Conservation (phyloP, 37 sponge, comb jelly and placozoan species). For the Aplysina aerophoba region DNA sequence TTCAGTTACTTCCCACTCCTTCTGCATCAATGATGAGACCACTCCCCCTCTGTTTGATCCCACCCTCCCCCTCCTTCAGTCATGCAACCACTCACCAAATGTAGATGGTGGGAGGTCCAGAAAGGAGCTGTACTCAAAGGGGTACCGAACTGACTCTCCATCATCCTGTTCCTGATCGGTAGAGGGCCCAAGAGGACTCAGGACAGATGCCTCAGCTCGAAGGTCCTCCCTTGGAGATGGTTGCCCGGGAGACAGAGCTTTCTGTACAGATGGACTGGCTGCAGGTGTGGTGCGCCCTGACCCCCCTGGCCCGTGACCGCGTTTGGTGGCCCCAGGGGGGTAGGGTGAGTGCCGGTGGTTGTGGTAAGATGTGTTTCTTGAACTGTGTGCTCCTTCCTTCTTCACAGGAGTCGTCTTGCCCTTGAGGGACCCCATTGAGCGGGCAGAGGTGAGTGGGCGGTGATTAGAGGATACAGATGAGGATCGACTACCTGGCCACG, state of each 20-base stretch:
- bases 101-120: conserved; percentile 74
- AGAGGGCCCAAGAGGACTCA: conserved; percentile 9
- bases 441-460: conserved; percentile 26
- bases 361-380: not conserved
- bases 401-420: conserved; percentile 5
- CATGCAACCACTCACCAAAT: conserved; percentile 47
- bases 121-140: conserved; percentile 89
- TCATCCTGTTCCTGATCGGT: conserved; percentile 1
- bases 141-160: conserved; percentile 50
- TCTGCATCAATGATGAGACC: too few species aligned
- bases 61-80: too few species aligned
- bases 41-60: too few species aligned
- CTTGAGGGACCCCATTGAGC: conserved; percentile 11
- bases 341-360: conserved; percentile 34
- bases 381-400: not conserved
- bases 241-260: not conserved
- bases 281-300: not conserved
- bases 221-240: not conserved
- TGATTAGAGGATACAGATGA: conserved; percentile 14
- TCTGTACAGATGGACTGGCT: not conserved
- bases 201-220: conserved; percentile 13
- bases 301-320: not conserved
- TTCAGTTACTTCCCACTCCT: too few species aligned
- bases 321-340: conserved; percentile 30
- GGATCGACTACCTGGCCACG: conserved; percentile 29